Evolutionary conservation across 1,140 invertebrate genomes (phyloP).

Genomic region (Neodiprion fabricii): DNA sequence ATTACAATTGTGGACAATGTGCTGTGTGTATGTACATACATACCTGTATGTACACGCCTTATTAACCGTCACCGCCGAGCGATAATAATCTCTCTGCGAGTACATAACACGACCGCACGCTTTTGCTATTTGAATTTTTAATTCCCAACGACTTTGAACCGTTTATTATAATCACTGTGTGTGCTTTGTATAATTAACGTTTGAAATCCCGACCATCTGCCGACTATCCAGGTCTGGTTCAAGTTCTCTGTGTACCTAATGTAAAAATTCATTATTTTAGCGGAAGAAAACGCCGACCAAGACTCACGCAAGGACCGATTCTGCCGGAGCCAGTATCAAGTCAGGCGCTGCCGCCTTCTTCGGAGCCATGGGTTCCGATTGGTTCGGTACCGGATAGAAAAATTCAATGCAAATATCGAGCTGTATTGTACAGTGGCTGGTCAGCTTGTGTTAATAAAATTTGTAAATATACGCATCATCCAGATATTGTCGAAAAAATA

Average conservation of each 20-base stretch:
- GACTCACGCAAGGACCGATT: conserved; percentile 50
- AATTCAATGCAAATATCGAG: background rate
- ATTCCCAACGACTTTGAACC: background rate
- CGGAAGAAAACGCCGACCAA: conserved; percentile 48
- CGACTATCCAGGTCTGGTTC: background rate
- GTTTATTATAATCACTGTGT: background rate
- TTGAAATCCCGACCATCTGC: background rate
- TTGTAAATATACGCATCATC: no score
- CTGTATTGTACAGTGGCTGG: no score
- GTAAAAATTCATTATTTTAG: conserved; percentile 27
- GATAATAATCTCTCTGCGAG: background rate
- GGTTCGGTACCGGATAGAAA: conserved; percentile 66
- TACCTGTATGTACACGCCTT: background rate
- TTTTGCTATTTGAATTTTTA: background rate
- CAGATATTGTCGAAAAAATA: no score
- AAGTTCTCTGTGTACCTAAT: no score
- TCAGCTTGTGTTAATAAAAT: no score
- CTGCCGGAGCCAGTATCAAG: conserved; percentile 61
- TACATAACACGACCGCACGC: background rate
- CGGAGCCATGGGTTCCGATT: conserved; percentile 79
- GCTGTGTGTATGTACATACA: no score
- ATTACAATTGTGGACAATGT: background rate
- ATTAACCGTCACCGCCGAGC: background rate
- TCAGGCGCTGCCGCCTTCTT: conserved; percentile 79
- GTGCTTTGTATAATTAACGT: conserved; percentile 5